phyloP scores from a whole-genome alignment of 2,797 vertebrate species.

The Pitangus sulphuratus region DNA sequence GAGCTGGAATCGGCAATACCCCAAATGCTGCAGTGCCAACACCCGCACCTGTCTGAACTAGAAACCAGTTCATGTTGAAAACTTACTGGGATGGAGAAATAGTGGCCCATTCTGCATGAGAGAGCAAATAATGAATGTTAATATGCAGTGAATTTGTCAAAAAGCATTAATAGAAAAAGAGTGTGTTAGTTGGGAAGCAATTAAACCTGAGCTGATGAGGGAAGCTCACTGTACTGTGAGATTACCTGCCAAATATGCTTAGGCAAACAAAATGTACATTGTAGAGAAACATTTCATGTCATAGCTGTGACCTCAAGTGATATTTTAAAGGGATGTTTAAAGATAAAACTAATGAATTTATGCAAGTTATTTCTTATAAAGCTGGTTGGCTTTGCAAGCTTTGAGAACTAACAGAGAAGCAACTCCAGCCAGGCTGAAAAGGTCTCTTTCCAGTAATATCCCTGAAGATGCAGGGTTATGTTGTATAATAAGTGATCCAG shows the following conservation, averaged over 20 bases:
- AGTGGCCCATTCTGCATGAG: conserved; percentile 7
- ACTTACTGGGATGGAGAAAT: not conserved
- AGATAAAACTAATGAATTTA: not conserved
- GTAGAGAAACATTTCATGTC: not conserved
- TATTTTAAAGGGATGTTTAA: not conserved
- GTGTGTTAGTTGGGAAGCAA: not conserved
- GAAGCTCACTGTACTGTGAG: not conserved
- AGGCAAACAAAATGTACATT: not conserved
- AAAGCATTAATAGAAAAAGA: conserved; percentile 10
- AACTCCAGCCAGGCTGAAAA: not conserved
- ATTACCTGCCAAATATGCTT: not conserved
- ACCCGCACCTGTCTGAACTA: not conserved
- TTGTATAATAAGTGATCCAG: conserved; percentile 44
- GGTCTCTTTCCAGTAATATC: not conserved
- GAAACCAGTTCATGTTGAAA: not conserved
- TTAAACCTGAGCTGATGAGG: conserved; percentile 13
- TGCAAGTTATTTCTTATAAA: not conserved
- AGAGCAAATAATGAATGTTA: conserved; percentile 23
- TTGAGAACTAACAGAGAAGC: not conserved
- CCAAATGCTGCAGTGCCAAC: not conserved
- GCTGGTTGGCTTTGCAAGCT: not conserved
- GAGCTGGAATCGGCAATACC: not conserved
- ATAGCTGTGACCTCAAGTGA: not conserved
- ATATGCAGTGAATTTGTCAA: conserved; percentile 29
- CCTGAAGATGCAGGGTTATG: not conserved